These are phyloP conservation scores for Acrossocheilus fasciatus DNA, from an alignment of 2,797 vertebrate species.

Conservation along the genomic window DNA sequence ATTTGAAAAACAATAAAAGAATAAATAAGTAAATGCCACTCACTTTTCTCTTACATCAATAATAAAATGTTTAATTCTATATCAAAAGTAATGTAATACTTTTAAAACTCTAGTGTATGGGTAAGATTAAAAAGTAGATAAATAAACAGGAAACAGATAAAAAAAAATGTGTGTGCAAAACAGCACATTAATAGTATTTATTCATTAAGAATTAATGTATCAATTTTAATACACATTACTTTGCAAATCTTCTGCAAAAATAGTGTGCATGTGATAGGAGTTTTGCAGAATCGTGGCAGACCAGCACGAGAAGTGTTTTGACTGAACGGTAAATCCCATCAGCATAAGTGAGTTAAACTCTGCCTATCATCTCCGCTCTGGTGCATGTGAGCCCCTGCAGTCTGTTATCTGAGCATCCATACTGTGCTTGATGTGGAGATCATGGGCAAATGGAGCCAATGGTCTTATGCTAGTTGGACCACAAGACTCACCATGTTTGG, in stretches of 20 bases:
- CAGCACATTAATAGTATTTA: not conserved
- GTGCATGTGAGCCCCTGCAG: conserved; percentile 38
- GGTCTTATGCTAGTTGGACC: conserved; percentile 57
- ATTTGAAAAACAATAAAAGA: not conserved
- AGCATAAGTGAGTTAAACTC: conserved; percentile 18
- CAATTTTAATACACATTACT: not conserved
- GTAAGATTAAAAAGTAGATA: not conserved
- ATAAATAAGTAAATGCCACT: not conserved
- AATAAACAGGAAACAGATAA: not conserved
- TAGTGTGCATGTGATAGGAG: not conserved
- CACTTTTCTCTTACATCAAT: not conserved
- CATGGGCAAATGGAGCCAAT: conserved; percentile 31
- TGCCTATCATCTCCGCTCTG: conserved; percentile 16
- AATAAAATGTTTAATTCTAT: not conserved
- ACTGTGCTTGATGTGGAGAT: conserved; percentile 48
- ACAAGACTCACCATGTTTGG: conserved; percentile 53
- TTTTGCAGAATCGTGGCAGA: not conserved
- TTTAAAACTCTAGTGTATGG: not conserved
- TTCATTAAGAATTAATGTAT: not conserved
- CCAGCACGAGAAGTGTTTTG: not conserved
- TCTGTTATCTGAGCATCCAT: conserved; percentile 57
- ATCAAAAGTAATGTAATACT: not conserved
- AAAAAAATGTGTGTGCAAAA: not conserved
- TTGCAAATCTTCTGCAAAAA: not conserved
- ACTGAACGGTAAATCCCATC: conserved; percentile 16